These are phyloP conservation scores for Amphilophus citrinellus DNA, from an alignment of 2,113 vertebrate species.

Conservation along the genomic window DNA sequence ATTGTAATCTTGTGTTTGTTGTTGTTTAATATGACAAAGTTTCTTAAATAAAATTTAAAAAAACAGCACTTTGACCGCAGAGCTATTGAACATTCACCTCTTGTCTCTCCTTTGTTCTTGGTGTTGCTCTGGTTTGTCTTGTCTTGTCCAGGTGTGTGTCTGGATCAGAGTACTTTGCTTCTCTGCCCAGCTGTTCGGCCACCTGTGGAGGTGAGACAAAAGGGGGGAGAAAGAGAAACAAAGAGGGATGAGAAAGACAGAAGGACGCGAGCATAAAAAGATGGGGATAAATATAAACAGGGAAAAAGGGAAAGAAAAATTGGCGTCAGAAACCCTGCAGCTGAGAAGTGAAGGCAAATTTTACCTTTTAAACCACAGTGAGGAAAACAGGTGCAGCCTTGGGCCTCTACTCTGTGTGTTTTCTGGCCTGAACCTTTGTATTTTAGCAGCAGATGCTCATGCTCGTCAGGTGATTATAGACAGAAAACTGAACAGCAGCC, in stretches of 20 bases:
- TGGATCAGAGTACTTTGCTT: slow-evolving; percentile 41
- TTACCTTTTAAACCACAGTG: slow-evolving; percentile 22
- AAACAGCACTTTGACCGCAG: background rate
- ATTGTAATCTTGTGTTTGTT: background rate
- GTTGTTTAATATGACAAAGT: background rate
- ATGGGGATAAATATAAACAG: background rate
- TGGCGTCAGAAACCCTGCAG: background rate
- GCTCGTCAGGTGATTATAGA: background rate
- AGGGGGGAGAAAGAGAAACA: slow-evolving; percentile 15
- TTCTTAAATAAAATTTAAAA: background rate
- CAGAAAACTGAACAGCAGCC: background rate
- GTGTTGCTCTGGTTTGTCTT: slow-evolving; percentile 28
- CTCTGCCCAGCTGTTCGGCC: slow-evolving; percentile 60
- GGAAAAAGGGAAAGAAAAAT: background rate
- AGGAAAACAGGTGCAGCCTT: slow-evolving; percentile 2
- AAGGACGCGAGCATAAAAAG: background rate
- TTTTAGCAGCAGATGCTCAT: slow-evolving; percentile 25
- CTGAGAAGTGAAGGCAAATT: background rate
- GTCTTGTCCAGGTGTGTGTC: slow-evolving; percentile 53
- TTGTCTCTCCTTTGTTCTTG: slow-evolving; percentile 35
- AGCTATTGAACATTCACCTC: slow-evolving; percentile 6
- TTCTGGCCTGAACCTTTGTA: background rate
- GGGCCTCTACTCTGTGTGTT: background rate
- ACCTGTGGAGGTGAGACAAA: slow-evolving; percentile 63
- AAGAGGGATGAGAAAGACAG: slow-evolving; percentile 1